A percentile compares a stretch with the other conserved stretches of the same genome.
Evolutionary conservation across 2,797 vertebrate genomes (phyloP).

Genomic region (Squalus acanthias): DNA sequence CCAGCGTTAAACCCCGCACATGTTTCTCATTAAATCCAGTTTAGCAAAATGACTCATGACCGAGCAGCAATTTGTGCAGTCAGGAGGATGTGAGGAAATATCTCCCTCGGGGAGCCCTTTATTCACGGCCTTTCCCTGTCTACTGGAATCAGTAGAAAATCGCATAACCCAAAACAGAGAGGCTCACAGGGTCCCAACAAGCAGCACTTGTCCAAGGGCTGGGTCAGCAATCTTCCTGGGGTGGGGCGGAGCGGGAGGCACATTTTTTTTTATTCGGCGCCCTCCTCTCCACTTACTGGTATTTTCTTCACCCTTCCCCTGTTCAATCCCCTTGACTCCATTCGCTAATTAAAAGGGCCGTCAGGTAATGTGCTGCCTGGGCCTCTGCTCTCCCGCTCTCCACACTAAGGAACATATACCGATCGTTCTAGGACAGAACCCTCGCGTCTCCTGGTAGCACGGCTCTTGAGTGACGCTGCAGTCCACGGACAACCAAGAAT

Average conservation of each 20-base stretch:
- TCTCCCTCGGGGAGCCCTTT: neutral
- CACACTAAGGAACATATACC: neutral
- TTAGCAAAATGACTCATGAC: slow-evolving; percentile 23
- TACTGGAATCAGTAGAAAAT: neutral
- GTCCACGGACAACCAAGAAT: neutral
- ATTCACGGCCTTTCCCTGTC: neutral
- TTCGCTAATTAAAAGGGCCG: neutral
- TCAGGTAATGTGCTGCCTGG: neutral
- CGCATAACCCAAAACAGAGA: neutral
- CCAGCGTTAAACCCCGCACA: neutral
- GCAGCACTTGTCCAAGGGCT: neutral
- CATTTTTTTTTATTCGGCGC: neutral
- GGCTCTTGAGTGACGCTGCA: too few species aligned
- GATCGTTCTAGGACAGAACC: too few species aligned
- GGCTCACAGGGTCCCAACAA: neutral
- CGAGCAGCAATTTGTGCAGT: slow-evolving; percentile 6
- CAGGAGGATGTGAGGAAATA: slow-evolving; percentile 22
- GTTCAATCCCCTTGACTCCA: neutral
- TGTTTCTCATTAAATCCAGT: slow-evolving; percentile 29
- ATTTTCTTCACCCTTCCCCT: neutral
- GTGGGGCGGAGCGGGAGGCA: neutral
- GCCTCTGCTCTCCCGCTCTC: neutral
- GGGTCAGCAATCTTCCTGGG: neutral
- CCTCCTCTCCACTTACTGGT: neutral
- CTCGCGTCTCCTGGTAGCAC: neutral